Evolutionary conservation across 2,888 invertebrate genomes (phyloP), one percentile per base, ranked within the genome.

Genomic region (Eucera pruinosa): DNA sequence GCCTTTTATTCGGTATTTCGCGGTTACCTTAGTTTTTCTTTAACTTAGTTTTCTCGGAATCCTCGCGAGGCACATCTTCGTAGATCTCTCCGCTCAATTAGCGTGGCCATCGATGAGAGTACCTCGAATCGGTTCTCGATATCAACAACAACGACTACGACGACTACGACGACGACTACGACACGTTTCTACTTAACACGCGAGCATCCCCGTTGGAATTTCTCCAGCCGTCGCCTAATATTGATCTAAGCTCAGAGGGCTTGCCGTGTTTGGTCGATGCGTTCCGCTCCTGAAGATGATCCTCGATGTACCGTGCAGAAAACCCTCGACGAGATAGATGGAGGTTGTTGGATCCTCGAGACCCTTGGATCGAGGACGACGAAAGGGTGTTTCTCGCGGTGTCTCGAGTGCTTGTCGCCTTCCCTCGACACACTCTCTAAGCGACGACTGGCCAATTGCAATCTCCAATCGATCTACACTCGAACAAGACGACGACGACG

Each of bases 371-470:
- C 9, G 55, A 33, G n/a, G 41, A 39, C 30, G 6, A 11, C 9
- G 18, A 25, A 20, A n/a, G 41, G 25, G 41, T 18, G 75, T 73
- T 64, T 54, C 52, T 58, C 9, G 43, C 15, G 39, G 20, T 20
- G 62, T 36, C 36, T 64, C 75, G 74, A 62, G 47, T 68, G 57
- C 25, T 50, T 13, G 39, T 74, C 64, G 62, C 20, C 55, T 68
- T 36, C 48, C 47, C 13, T 73, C n/a, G 67, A 39, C 27, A 39
- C 27, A 18, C 36, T 58, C 23, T 60, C 27, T 43, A 54, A 71
- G 61, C 55, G 48, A 68, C 57, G 30, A 75, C 43, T 30, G 67
- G 55, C 55, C 69, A 69, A 71, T 83, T 64, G 43, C 57, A 27
- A 54, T 65, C 50, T 50, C 61, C 52, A 47, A 52, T 67, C 64